These are phyloP conservation scores for Odontamblyopus rebecca DNA, from an alignment of 2,797 vertebrate species.

Conservation along the genomic window DNA sequence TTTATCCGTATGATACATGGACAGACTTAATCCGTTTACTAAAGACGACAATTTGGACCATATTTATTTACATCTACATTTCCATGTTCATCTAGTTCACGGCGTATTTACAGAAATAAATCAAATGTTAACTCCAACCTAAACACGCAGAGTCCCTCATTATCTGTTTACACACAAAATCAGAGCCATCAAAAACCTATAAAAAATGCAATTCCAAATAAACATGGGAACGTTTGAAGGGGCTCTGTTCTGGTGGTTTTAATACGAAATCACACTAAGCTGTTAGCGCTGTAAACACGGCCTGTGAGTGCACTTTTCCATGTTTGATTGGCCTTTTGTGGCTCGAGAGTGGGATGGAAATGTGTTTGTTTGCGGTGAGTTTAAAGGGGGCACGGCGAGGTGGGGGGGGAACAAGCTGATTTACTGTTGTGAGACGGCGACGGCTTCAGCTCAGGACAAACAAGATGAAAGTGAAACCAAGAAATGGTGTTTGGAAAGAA, in stretches of 20 bases:
- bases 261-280: constrained; percentile 3
- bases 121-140: background rate
- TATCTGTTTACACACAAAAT: constrained; percentile 1
- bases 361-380: constrained; percentile 60
- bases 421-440: constrained; percentile 61
- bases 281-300: background rate
- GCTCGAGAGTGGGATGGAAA: constrained; percentile 13
- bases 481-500: background rate
- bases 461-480: constrained; percentile 7
- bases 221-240: background rate
- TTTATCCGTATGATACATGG: no score
- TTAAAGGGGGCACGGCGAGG: constrained; percentile 59
- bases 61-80: background rate
- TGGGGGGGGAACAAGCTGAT: constrained; percentile 56
- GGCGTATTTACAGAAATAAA: background rate
- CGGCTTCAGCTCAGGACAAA: constrained; percentile 47
- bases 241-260: constrained; percentile 1
- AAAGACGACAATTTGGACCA: background rate
- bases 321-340: constrained; percentile 7
- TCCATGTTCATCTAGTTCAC: background rate
- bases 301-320: background rate
- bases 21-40: no score
- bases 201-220: background rate
- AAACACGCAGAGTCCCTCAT: background rate
- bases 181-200: background rate